Base-by-base conservation (phyloP, 2,113 vertebrate species). In the Ctenomys sociabilis region DNA sequence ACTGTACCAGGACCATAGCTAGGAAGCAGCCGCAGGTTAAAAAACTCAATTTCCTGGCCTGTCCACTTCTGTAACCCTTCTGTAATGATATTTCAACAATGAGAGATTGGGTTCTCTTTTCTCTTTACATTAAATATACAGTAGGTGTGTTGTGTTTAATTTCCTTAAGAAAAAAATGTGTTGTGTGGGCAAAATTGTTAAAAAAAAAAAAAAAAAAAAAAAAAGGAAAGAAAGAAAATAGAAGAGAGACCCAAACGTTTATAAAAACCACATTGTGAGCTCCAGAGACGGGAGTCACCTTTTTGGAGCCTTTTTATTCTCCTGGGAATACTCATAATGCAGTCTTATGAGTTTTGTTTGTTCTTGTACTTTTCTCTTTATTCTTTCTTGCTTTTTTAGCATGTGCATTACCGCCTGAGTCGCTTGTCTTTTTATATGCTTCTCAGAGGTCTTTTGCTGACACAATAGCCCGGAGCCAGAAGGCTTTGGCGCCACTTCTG, bases 61-160 rank as follows among this genome's bases (percentile, higher is more conserved):
- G 89, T 96, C 89, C 86, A 91, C 91, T 95, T 96, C 97, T 97
- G 97, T 64, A 17, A 98, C 98, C 97, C 94, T 73, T 92, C 93
- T 96, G 97, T 97, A 97, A 98, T 97, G 97, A 97, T 98, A 98
- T 98, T 98, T 98, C 97, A 98, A 96, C 96, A 97, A 97, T 98
- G 96, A 96, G 96, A n/a, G 12, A 17, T 82, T 64, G 90, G 14
- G 0, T 0, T 7, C 59, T 40, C 86, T 57, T 82, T 11, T 1
- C 95, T 96, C 98, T 98, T 97, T 97, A 97, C 98, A 98, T 98
- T 98, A 98, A 98, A 98, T 89, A 94, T 98, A 98, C 98, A 98
- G 98, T 98, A 98, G 97, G 97, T 98, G 97, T 98, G 98, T 98
- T 98, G 98, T 98, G 86, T 97, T 98, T 98, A 97, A 98, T 98